phyloP scores from a whole-genome alignment of 1,140 invertebrate genomes.

The Aphaenogaster floridana region DNA sequence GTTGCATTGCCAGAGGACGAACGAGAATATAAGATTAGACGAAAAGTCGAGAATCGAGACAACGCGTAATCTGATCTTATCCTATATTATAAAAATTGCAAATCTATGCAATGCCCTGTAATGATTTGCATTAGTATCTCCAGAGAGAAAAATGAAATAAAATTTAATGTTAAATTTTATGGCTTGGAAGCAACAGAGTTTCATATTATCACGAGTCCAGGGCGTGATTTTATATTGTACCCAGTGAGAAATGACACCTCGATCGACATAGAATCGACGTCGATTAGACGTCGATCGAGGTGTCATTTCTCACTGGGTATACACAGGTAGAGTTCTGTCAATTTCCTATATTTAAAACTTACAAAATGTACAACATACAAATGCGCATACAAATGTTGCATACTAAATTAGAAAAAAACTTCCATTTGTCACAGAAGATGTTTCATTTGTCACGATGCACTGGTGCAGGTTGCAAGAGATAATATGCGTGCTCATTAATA shows the following conservation, averaged over 20 bases:
- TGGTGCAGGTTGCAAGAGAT: background rate
- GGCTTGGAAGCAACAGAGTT: background rate
- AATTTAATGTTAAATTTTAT: background rate
- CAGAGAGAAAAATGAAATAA: background rate
- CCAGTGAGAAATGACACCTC: too few species aligned
- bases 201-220: background rate
- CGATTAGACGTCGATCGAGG: too few species aligned
- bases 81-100: background rate
- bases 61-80: background rate
- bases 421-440: too few species aligned
- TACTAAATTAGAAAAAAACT: conserved; percentile 26
- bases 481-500: background rate
- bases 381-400: background rate
- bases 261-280: too few species aligned
- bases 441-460: background rate
- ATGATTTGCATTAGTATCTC: background rate
- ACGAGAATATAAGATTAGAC: background rate
- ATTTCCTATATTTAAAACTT: conserved; percentile 10
- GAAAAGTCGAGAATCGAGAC: background rate
- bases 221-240: background rate
- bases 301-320: background rate
- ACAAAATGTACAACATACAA: background rate
- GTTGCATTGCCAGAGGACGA: background rate
- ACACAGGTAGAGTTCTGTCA: background rate
- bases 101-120: background rate